These are phyloP conservation scores for Erinaceus europaeus DNA, from an alignment of 2,113 vertebrate genomes.

Conservation along the genomic window DNA sequence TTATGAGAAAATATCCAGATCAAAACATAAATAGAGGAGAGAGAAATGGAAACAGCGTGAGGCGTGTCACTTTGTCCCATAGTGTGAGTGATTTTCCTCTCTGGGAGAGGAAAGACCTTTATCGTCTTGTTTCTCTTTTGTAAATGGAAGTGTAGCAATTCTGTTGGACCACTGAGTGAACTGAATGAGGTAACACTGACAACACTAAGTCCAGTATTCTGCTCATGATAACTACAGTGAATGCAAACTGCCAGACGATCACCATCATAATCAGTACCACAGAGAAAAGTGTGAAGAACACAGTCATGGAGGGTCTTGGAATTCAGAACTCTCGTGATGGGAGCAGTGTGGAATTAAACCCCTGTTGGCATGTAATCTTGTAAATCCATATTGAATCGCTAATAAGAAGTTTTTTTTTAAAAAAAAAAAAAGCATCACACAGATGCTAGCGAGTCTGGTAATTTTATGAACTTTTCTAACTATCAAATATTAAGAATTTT, in stretches of 20 bases:
- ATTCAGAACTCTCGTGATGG: too few relatives aligned
- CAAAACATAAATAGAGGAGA: background rate
- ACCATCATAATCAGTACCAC: background rate
- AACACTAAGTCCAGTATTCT: background rate
- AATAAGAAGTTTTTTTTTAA: too few relatives aligned
- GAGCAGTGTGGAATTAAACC: too few relatives aligned
- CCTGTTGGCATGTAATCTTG: too few relatives aligned
- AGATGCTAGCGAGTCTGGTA: background rate
- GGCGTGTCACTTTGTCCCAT: background rate
- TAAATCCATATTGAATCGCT: too few relatives aligned
- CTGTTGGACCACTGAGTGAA: background rate
- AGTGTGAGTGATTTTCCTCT: background rate
- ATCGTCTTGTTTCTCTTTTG: background rate
- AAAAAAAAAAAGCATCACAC: too few relatives aligned
- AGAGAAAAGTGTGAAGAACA: background rate
- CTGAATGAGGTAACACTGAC: background rate
- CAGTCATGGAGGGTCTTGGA: too few relatives aligned
- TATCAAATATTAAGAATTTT: background rate
- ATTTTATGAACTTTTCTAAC: background rate
- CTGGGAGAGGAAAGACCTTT: background rate
- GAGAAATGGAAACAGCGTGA: background rate
- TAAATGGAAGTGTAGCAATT: background rate
- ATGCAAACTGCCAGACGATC: background rate
- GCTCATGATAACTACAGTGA: background rate
- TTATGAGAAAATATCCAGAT: conserved; percentile 20